A percentile compares a stretch with the other conserved stretches of the same genome.
Conservation (phyloP, 2,113 vertebrate genomes). For the Acanthochromis polyacanthus region DNA sequence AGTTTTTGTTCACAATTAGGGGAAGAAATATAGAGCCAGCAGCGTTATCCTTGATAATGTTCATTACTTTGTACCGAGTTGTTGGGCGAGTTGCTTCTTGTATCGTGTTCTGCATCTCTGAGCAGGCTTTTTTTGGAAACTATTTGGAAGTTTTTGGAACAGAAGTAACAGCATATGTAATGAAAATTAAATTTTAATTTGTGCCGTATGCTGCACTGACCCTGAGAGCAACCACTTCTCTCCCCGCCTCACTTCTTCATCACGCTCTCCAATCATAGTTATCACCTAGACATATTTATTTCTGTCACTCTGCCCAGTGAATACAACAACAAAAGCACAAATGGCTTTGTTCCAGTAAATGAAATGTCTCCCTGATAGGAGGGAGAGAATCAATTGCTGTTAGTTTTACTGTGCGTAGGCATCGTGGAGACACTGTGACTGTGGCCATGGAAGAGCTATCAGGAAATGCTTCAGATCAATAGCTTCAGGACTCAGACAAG, state of each 20-base stretch:
- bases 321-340: slow-evolving; percentile 61
- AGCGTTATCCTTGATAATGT: slow-evolving; percentile 4
- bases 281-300: slow-evolving; percentile 51
- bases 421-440: slow-evolving; percentile 55
- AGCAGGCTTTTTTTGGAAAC: slow-evolving; percentile 2
- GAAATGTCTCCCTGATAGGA: slow-evolving; percentile 60
- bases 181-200: not conserved
- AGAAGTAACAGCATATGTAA: slow-evolving; percentile 22
- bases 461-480: slow-evolving; percentile 60
- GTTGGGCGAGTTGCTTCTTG: not conserved
- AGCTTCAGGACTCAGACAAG: slow-evolving; percentile 50
- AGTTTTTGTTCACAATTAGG: not conserved
- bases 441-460: slow-evolving; percentile 51
- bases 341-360: slow-evolving; percentile 72
- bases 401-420: slow-evolving; percentile 50
- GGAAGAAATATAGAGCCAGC: not conserved
- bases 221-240: slow-evolving; percentile 1
- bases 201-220: slow-evolving; percentile 4
- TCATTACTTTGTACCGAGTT: not conserved
- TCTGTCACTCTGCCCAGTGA: slow-evolving; percentile 48
- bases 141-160: not conserved
- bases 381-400: slow-evolving; percentile 62
- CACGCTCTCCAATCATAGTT: slow-evolving; percentile 38
- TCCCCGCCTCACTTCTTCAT: slow-evolving; percentile 27
- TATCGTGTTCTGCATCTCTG: slow-evolving; percentile 1